Evolutionary conservation across 1,140 invertebrate species (phyloP).

Genomic region (Acarapis woodi): DNA sequence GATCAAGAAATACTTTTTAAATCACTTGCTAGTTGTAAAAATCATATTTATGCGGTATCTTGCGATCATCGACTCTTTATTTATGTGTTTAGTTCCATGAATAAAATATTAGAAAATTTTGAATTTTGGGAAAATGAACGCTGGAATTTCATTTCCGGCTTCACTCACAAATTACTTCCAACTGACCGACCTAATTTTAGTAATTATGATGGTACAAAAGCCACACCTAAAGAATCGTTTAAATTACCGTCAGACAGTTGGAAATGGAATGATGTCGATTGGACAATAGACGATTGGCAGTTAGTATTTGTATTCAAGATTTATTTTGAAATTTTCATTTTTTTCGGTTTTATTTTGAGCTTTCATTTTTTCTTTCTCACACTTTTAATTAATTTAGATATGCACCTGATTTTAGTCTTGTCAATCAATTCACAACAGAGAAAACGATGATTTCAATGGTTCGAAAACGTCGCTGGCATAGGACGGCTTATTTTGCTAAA

Average conservation of each 20-base stretch:
- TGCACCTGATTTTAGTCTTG: constrained; percentile 48
- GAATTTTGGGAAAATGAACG: constrained; percentile 74
- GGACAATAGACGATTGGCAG: constrained; percentile 47
- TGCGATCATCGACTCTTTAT: no score
- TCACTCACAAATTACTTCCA: constrained; percentile 42
- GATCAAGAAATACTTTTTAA: no score
- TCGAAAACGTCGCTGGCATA: no score
- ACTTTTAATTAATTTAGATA: constrained; percentile 56
- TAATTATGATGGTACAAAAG: constrained; percentile 38
- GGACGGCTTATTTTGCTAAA: no score
- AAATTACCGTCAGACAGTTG: constrained; percentile 60
- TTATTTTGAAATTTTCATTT: constrained; percentile 69
- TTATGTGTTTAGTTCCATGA: no score
- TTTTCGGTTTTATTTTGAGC: constrained; percentile 45
- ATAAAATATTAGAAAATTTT: no score
- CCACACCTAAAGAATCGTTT: constrained; percentile 44
- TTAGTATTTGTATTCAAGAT: constrained; percentile 70
- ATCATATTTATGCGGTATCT: no score
- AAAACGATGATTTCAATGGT: no score
- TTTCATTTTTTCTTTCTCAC: constrained; percentile 71
- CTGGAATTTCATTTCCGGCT: constrained; percentile 67
- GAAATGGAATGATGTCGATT: constrained; percentile 87
- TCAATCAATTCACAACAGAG: no score
- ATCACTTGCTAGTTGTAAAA: no score
- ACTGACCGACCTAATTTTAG: constrained; percentile 45